Conservation (phyloP, 2,797 vertebrate genomes). For the Lagocephalus sceleratus region DNA sequence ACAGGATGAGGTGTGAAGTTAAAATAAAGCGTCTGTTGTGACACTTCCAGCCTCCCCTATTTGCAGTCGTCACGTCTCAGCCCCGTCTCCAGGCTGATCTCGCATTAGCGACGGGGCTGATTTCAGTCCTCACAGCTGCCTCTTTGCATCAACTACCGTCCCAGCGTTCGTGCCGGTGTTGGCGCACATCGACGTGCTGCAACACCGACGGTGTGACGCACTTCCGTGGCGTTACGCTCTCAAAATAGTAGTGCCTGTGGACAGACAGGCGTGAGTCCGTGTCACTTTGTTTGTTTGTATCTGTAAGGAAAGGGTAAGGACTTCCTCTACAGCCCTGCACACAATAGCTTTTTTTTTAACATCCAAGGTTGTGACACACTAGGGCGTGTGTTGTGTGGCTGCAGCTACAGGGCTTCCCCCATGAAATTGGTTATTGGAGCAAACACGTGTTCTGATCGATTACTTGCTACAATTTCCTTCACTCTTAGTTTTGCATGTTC, state of each 20-base stretch:
- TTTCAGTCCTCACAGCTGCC: slow-evolving; percentile 20
- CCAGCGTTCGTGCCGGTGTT: neutral
- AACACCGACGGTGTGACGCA: slow-evolving; percentile 44
- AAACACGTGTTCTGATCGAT: slow-evolving; percentile 1
- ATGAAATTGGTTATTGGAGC: neutral
- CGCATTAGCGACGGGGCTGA: slow-evolving; percentile 11
- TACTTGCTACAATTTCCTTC: slow-evolving; percentile 1
- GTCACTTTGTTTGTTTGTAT: slow-evolving; percentile 33
- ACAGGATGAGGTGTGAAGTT: slow-evolving; percentile 3
- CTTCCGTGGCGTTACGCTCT: slow-evolving; percentile 49
- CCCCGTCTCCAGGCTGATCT: slow-evolving; percentile 21
- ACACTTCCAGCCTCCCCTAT: slow-evolving; percentile 15
- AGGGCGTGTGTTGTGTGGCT: slow-evolving; percentile 10
- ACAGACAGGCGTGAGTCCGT: slow-evolving; percentile 37
- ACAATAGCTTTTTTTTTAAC: slow-evolving; percentile 65
- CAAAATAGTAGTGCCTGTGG: slow-evolving; percentile 59
- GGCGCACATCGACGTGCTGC: slow-evolving; percentile 13
- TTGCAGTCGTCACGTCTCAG: slow-evolving; percentile 31
- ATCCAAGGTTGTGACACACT: slow-evolving; percentile 49
- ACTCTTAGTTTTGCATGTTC: too few species aligned
- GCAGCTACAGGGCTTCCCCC: neutral
- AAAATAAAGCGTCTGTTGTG: slow-evolving; percentile 29
- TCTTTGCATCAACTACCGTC: slow-evolving; percentile 21
- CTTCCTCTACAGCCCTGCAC: slow-evolving; percentile 64
- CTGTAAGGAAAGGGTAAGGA: slow-evolving; percentile 76